Evolutionary conservation across 2,797 vertebrate genomes (phyloP).

Genomic region (Thripadectes ignobilis): DNA sequence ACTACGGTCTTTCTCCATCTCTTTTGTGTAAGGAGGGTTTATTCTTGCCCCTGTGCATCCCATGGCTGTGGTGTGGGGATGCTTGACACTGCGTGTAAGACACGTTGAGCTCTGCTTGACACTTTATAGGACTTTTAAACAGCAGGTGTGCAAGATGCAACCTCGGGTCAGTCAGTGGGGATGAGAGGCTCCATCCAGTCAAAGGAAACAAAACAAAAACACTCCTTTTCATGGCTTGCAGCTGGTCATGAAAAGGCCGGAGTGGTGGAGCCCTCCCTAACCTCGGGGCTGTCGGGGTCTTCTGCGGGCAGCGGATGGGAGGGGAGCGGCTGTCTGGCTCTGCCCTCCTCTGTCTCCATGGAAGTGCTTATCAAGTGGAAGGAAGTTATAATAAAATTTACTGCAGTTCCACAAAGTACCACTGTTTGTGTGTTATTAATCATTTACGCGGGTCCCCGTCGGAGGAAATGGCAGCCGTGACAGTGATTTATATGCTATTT

Average conservation of each 20-base stretch:
- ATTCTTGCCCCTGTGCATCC: not conserved
- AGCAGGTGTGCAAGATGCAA: conserved; percentile 61
- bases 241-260: not conserved
- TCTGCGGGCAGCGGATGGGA: not conserved
- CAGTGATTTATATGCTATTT: conserved; percentile 42
- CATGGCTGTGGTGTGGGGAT: not conserved
- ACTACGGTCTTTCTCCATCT: not conserved
- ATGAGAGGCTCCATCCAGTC: conserved; percentile 34
- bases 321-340: not conserved
- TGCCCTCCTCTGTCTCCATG: not conserved
- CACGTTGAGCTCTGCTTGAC: not conserved
- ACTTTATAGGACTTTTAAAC: conserved; percentile 55
- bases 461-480: conserved; percentile 6
- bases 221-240: conserved; percentile 40
- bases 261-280: not conserved
- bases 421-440: conserved; percentile 4
- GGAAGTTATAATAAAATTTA: conserved; percentile 51
- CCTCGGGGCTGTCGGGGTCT: not conserved
- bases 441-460: not conserved
- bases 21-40: not conserved
- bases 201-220: not conserved
- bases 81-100: not conserved
- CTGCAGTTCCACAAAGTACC: not conserved
- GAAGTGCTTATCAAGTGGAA: conserved; percentile 50
- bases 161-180: conserved; percentile 24